Evolutionary conservation across 2,797 vertebrate species (phyloP).

Genomic region (Lateolabrax maculatus): DNA sequence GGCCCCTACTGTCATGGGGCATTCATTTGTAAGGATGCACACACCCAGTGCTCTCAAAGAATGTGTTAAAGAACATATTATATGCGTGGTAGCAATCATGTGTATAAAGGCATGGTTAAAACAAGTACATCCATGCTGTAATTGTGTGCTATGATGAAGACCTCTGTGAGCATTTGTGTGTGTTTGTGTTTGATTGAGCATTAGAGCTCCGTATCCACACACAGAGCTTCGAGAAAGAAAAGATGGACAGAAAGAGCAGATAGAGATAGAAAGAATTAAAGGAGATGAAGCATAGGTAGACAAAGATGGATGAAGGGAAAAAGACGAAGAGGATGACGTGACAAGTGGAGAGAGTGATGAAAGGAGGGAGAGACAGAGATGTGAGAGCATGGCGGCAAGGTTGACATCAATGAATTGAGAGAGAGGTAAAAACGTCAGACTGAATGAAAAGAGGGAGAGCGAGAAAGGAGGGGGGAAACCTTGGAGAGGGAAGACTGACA

Average conservation of each 20-base stretch:
- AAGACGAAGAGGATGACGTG: constrained; percentile 59
- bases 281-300: constrained; percentile 56
- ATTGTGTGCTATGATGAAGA: background rate
- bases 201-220: constrained; percentile 19
- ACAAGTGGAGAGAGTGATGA: constrained; percentile 62
- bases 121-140: background rate
- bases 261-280: constrained; percentile 37
- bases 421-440: constrained; percentile 69
- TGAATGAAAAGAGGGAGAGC: constrained; percentile 68
- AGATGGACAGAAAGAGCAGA: constrained; percentile 38
- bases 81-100: background rate
- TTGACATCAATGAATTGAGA: constrained; percentile 77
- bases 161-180: constrained; percentile 1
- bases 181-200: constrained; percentile 1
- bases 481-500: constrained; percentile 30
- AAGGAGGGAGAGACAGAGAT: constrained; percentile 60
- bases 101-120: background rate
- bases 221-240: constrained; percentile 28
- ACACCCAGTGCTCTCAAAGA: background rate
- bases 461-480: background rate
- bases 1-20: background rate
- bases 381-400: constrained; percentile 60
- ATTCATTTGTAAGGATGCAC: no score
- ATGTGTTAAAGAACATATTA: no score
- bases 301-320: constrained; percentile 67